phyloP scores from a whole-genome alignment of 37 sponge, comb jelly and placozoan species.

The Geodia barretti region DNA sequence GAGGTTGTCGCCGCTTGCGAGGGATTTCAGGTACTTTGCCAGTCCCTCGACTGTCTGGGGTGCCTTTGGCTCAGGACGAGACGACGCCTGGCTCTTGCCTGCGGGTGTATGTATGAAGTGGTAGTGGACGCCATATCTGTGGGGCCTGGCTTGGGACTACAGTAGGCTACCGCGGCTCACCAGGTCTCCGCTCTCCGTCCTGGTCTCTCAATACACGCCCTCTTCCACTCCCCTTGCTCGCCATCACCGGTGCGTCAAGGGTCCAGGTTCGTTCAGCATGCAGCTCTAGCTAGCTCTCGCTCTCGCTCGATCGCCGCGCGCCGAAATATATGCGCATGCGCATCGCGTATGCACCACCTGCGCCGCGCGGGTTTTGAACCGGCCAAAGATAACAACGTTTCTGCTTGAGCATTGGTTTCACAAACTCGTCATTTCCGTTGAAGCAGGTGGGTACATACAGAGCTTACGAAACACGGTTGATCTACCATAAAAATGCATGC shows the following conservation, averaged over 20 bases:
- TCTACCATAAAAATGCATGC: no score
- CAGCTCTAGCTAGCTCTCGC: no score
- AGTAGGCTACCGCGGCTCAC: background rate
- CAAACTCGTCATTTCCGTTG: no score
- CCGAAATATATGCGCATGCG: background rate
- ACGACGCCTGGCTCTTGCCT: background rate
- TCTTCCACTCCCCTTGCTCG: conserved; percentile 1
- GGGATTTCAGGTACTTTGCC: conserved; percentile 6
- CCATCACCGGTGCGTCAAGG: background rate
- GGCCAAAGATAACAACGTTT: no score
- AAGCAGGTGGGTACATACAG: no score
- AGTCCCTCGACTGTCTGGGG: conserved; percentile 14
- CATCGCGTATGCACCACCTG: background rate
- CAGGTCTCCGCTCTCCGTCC: background rate
- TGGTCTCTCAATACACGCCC: background rate
- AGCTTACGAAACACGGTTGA: no score
- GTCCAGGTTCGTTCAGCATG: no score
- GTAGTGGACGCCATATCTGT: no score
- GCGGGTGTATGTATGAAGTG: background rate
- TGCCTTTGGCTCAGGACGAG: background rate
- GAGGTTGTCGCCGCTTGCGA: conserved; percentile 41
- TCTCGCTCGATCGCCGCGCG: no score
- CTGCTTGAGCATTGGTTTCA: no score
- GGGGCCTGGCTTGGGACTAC: no score
- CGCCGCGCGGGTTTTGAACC: background rate